These are phyloP conservation scores for Actinemys pallida DNA, from an alignment of 2,113 vertebrate genomes.

Conservation along the genomic window DNA sequence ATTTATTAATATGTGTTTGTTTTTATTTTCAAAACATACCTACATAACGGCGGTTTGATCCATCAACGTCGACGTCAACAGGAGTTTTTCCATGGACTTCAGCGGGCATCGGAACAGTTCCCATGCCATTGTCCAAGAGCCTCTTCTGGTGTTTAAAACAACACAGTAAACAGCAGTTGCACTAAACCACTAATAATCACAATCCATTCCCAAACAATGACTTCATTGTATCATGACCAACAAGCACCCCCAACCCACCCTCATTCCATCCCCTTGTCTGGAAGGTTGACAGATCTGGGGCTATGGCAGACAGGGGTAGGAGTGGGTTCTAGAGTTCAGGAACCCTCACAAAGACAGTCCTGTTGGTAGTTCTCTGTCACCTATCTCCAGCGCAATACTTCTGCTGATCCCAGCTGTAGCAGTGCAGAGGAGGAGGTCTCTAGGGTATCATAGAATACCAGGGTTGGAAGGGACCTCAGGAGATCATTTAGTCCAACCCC, in stretches of 20 bases:
- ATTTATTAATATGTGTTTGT: conserved; percentile 57
- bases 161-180: background rate
- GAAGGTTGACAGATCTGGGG: fast-evolving
- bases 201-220: background rate
- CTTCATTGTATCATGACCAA: background rate
- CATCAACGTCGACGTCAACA: background rate
- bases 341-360: background rate
- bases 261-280: background rate
- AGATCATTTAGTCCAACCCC: no score
- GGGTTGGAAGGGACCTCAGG: no score
- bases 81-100: background rate
- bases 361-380: background rate
- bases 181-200: background rate
- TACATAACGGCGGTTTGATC: background rate
- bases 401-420: background rate
- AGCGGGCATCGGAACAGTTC: background rate
- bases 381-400: fast-evolving
- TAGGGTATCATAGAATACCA: background rate
- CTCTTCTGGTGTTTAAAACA: background rate
- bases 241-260: background rate
- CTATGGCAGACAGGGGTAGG: background rate
- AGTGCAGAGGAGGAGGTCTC: background rate
- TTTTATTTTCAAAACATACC: conserved; percentile 13
- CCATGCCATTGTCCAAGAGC: background rate
- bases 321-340: background rate